A percentile compares a stretch with the other conserved stretches of the same genome.
These are phyloP conservation scores for Alces alces DNA, from an alignment of 2,113 vertebrate species.

Conservation along the genomic window DNA sequence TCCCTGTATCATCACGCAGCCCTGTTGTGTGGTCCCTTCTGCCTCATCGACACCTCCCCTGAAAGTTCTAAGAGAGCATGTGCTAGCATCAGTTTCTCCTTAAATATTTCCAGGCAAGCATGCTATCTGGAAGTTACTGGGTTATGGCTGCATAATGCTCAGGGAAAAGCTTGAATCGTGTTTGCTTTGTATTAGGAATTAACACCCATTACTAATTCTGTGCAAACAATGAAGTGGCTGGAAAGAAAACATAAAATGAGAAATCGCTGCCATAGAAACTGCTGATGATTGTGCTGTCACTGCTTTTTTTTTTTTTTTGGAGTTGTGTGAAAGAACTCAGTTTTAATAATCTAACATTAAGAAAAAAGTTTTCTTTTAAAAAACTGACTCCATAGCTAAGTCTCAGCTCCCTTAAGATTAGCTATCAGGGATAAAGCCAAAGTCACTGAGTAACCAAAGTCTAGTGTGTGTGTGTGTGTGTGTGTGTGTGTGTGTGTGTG, in stretches of 20 bases:
- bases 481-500: background rate
- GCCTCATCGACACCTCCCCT: background rate
- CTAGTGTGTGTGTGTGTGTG: background rate
- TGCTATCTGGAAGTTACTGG: background rate
- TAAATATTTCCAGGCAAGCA: background rate
- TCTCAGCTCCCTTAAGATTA: background rate
- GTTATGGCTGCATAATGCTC: background rate
- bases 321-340: background rate
- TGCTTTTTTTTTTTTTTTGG: background rate
- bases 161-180: background rate
- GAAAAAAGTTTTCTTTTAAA: constrained; percentile 33
- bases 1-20: background rate
- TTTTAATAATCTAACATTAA: constrained; percentile 44
- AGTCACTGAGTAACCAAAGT: background rate
- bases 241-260: background rate
- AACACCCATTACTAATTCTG: background rate
- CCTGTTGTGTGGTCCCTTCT: background rate
- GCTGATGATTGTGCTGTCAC: background rate
- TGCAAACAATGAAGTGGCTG: background rate
- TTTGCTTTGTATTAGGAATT: constrained; percentile 29
- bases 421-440: background rate
- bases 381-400: background rate
- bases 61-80: background rate
- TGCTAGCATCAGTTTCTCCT: background rate
- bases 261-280: constrained; percentile 35